phyloP scores from a whole-genome alignment of 2,797 vertebrate species.

The Syndactyla subalaris region DNA sequence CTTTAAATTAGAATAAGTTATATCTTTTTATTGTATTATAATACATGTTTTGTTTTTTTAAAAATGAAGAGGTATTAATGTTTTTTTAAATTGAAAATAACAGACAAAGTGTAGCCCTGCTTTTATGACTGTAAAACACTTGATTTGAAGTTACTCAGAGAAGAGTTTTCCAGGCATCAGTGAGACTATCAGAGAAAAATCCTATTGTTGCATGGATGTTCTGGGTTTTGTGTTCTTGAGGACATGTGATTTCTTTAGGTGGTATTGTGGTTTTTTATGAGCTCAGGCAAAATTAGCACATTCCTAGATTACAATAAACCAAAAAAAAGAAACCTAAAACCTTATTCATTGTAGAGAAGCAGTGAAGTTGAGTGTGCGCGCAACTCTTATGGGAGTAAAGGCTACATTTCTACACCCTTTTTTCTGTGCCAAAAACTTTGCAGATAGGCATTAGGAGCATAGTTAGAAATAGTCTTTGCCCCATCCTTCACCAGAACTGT shows the following conservation, averaged over 20 bases:
- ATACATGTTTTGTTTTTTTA: neutral
- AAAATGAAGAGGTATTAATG: neutral
- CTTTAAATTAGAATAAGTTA: neutral
- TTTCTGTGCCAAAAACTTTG: neutral
- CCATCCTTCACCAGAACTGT: slow-evolving; percentile 39
- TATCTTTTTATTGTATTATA: neutral
- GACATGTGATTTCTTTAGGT: neutral
- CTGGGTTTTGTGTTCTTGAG: neutral
- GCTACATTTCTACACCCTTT: neutral
- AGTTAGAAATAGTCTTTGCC: slow-evolving; percentile 12
- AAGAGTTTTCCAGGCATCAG: neutral
- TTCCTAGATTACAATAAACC: neutral
- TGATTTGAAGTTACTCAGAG: neutral
- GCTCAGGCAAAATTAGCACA: neutral
- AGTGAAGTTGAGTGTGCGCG: neutral
- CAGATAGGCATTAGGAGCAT: neutral
- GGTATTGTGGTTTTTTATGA: neutral
- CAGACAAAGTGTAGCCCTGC: neutral
- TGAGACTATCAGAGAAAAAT: neutral
- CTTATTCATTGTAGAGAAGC: neutral
- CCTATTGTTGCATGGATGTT: neutral
- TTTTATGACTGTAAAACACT: neutral
- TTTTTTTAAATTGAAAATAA: neutral
- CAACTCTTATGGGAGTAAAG: neutral
- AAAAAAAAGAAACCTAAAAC: neutral